Evolutionary conservation across 2,888 invertebrate species (phyloP).

Genomic region (Acanthosepion lycidas): DNA sequence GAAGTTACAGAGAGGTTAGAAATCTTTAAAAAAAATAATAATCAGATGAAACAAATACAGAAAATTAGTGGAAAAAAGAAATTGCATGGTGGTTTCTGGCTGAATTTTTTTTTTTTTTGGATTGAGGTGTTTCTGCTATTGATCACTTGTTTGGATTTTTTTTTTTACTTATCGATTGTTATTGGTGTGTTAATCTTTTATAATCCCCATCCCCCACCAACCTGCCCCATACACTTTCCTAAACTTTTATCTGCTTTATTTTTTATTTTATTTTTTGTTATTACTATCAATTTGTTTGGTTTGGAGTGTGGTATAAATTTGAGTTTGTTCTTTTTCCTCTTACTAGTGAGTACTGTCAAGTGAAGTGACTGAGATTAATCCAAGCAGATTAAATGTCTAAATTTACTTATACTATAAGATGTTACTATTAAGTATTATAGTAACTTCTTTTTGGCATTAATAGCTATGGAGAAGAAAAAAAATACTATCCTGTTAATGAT

Average conservation of each 20-base stretch:
- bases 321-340: neutral
- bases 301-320: neutral
- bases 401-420: too few species aligned
- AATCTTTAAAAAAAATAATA: neutral
- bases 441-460: too few species aligned
- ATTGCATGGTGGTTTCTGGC: neutral
- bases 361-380: too few species aligned
- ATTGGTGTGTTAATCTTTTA: neutral
- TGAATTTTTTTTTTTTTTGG: neutral
- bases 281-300: neutral
- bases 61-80: neutral
- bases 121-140: neutral
- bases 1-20: constrained; percentile 33
- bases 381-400: too few species aligned
- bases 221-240: neutral
- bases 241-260: neutral
- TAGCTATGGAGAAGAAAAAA: too few species aligned
- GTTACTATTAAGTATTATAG: too few species aligned
- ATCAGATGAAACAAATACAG: neutral
- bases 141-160: neutral
- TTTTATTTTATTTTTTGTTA: neutral
- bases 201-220: neutral
- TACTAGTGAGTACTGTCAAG: too few species aligned
- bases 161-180: neutral
- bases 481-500: too few species aligned